Conservation (phyloP, 2,888 invertebrate species). For the Agriotes lineatus region DNA sequence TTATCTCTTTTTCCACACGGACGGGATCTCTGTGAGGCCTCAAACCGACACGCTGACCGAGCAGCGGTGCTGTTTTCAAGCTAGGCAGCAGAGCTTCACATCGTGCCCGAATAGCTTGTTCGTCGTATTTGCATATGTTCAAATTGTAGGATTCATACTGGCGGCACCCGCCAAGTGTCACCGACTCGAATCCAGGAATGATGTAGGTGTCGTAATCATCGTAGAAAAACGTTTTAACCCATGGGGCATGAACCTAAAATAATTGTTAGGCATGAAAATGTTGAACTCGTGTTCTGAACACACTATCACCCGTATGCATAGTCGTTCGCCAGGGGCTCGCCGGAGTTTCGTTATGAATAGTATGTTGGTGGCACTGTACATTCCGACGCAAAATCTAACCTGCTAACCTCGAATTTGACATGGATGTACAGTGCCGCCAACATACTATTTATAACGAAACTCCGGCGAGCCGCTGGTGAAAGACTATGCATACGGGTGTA, state of each 20-base stretch:
- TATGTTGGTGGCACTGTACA: no score
- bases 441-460: no score
- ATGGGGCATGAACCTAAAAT: slow-evolving; percentile 81
- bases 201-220: slow-evolving; percentile 89
- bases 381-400: no score
- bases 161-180: slow-evolving; percentile 88
- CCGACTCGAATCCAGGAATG: slow-evolving; percentile 79
- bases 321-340: no score
- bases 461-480: no score
- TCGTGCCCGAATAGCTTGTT: slow-evolving; percentile 81
- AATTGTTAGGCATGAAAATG: background rate
- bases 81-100: slow-evolving; percentile 83
- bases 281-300: background rate
- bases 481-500: no score
- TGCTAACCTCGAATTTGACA: no score
- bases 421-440: no score
- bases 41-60: slow-evolving; percentile 81
- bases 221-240: slow-evolving; percentile 91
- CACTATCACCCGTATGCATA: no score
- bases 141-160: slow-evolving; percentile 84
- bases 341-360: no score
- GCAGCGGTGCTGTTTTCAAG: slow-evolving; percentile 70
- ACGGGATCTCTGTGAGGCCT: slow-evolving; percentile 84
- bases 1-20: slow-evolving; percentile 77
- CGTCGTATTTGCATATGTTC: slow-evolving; percentile 78